Conservation (phyloP, 2,888 invertebrate species). For the Callyntrura sp. region DNA sequence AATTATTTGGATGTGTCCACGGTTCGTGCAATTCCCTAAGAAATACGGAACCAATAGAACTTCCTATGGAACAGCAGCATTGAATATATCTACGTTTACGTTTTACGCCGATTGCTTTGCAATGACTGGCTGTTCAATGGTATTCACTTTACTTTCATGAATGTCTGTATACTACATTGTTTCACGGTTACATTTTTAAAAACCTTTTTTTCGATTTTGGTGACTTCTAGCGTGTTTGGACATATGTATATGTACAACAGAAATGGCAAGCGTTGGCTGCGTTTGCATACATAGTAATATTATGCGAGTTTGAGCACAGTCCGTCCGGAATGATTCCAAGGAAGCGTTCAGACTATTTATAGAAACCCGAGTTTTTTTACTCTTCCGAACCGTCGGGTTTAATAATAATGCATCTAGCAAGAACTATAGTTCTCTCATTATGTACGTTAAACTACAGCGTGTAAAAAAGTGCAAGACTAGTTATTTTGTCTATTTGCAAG, state of each 20-base stretch:
- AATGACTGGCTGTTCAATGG: not conserved
- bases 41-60: no score
- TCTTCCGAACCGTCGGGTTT: conserved; percentile 62
- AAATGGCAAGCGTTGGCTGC: not conserved
- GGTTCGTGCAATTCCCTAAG: no score
- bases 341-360: conserved; percentile 82
- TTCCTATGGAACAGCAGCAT: no score
- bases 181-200: conserved; percentile 29
- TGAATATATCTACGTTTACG: no score
- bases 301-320: conserved; percentile 17
- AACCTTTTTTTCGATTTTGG: conserved; percentile 6
- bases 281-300: not conserved
- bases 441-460: not conserved
- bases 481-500: conserved; percentile 23
- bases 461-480: conserved; percentile 42
- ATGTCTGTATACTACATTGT: not conserved
- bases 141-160: not conserved
- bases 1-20: not conserved
- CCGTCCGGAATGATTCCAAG: conserved; percentile 70
- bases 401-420: conserved; percentile 18
- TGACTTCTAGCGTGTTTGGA: conserved; percentile 8
- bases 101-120: no score
- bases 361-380: conserved; percentile 81
- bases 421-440: conserved; percentile 26
- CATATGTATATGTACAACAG: not conserved